Evolutionary conservation across 2,888 invertebrate genomes (phyloP).

Genomic region (Eupithecia subumbrata): DNA sequence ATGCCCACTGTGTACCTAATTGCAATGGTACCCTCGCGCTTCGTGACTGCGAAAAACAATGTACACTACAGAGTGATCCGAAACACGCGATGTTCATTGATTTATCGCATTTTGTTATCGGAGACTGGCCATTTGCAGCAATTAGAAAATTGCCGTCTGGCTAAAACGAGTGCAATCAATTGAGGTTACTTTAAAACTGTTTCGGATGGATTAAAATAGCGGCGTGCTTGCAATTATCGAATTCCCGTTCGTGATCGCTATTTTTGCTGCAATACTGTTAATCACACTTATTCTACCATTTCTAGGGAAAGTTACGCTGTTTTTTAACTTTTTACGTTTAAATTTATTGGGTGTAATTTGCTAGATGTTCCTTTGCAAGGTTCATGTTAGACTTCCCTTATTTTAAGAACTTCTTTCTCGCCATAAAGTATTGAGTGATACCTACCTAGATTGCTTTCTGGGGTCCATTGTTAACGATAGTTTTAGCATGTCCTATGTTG

Average conservation of each 20-base stretch:
- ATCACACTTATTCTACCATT: background rate
- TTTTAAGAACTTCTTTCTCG: background rate
- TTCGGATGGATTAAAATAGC: constrained; percentile 33
- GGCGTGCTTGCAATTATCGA: constrained; percentile 21
- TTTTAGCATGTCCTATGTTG: background rate
- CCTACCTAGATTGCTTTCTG: too few species aligned
- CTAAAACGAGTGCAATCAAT: constrained; percentile 41
- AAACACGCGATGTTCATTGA: constrained; percentile 45
- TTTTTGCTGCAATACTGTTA: constrained; percentile 4
- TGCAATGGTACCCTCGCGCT: background rate
- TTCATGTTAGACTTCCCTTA: too few species aligned
- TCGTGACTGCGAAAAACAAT: constrained; percentile 52
- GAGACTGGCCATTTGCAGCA: constrained; percentile 43
- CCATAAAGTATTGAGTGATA: too few species aligned
- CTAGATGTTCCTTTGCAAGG: too few species aligned
- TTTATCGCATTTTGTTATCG: constrained; percentile 47
- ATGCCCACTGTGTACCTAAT: constrained; percentile 48
- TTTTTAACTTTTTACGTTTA: background rate
- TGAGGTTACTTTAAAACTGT: constrained; percentile 40
- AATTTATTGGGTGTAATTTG: too few species aligned
- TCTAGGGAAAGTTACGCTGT: background rate
- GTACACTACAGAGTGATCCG: constrained; percentile 35
- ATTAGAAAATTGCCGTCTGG: constrained; percentile 46
- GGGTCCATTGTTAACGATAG: background rate
- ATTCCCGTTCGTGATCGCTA: constrained; percentile 17